Percentiles rank a stretch among this genome's conserved stretches.
Evolutionary conservation across 2,888 invertebrate genomes (phyloP).

Genomic region (Galeopsomyia nigrocyanea): DNA sequence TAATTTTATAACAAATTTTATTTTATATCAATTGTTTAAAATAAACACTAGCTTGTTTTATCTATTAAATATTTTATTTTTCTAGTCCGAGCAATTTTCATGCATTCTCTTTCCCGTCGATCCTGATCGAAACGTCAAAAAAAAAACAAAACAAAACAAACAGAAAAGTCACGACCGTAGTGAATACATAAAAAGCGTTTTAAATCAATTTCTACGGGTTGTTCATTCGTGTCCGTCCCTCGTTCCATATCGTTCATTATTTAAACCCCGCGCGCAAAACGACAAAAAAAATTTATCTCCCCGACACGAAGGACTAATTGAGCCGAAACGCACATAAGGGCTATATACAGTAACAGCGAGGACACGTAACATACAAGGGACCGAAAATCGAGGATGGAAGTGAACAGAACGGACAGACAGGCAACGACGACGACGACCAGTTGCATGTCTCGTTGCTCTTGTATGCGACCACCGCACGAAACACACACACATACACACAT

Average conservation of each 20-base stretch:
- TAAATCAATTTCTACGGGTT: constrained; percentile 28
- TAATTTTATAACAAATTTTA: too few relatives aligned
- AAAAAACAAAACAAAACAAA: not conserved
- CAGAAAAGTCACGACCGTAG: not conserved
- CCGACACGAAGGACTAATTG: constrained; percentile 20
- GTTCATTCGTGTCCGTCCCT: not conserved
- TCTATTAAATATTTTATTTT: too few relatives aligned
- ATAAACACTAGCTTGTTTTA: too few relatives aligned
- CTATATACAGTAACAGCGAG: too few relatives aligned
- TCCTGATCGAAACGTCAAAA: too few relatives aligned
- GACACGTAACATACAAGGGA: not conserved
- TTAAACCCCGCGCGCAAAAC: constrained; percentile 4
- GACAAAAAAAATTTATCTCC: not conserved
- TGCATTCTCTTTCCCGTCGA: too few relatives aligned
- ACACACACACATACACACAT: too few relatives aligned
- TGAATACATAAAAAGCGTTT: constrained; percentile 26
- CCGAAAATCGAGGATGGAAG: not conserved
- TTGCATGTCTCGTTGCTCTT: constrained; percentile 37
- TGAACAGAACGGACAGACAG: not conserved
- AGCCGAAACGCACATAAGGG: constrained; percentile 8
- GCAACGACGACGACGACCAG: constrained; percentile 33
- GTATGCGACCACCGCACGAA: constrained; percentile 31
- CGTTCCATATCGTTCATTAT: constrained; percentile 10
- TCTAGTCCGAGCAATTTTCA: too few relatives aligned
- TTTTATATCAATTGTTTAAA: too few relatives aligned